Percentiles rank a stretch among this genome's conserved stretches.
Conservation (phyloP, 2,888 invertebrate species). For the Neuroscelio doddi region DNA sequence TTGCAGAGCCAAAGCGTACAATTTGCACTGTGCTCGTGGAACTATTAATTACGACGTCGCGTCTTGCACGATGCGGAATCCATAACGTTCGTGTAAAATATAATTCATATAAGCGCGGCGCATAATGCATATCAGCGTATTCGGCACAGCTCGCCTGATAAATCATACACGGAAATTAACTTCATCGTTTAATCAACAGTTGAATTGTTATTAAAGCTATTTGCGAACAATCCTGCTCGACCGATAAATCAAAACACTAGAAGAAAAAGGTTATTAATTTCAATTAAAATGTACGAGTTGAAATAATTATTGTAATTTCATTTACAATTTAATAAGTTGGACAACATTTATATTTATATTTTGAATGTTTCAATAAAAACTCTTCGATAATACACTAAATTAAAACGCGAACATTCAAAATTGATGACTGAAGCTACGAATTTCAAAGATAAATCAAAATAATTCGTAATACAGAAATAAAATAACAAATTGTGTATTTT, state of each 20-base stretch:
- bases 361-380: too few species aligned
- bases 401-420: too few species aligned
- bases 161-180: conserved; percentile 33
- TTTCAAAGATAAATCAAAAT: too few species aligned
- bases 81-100: neutral
- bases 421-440: too few species aligned
- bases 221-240: conserved; percentile 24
- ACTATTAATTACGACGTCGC: conserved; percentile 7
- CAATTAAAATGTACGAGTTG: too few species aligned
- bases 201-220: conserved; percentile 65
- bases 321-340: too few species aligned
- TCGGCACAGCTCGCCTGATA: conserved; percentile 9
- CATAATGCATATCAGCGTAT: conserved; percentile 11
- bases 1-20: neutral
- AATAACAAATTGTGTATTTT: too few species aligned
- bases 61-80: neutral
- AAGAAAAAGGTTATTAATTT: too few species aligned
- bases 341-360: too few species aligned
- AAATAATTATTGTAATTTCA: too few species aligned
- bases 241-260: conserved; percentile 30
- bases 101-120: conserved; percentile 1
- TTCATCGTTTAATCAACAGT: conserved; percentile 67
- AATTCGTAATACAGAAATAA: too few species aligned
- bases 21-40: conserved; percentile 1
- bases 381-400: too few species aligned